These are phyloP conservation scores for Nasalis larvatus DNA, from an alignment of 2,113 vertebrate species.

Conservation along the genomic window DNA sequence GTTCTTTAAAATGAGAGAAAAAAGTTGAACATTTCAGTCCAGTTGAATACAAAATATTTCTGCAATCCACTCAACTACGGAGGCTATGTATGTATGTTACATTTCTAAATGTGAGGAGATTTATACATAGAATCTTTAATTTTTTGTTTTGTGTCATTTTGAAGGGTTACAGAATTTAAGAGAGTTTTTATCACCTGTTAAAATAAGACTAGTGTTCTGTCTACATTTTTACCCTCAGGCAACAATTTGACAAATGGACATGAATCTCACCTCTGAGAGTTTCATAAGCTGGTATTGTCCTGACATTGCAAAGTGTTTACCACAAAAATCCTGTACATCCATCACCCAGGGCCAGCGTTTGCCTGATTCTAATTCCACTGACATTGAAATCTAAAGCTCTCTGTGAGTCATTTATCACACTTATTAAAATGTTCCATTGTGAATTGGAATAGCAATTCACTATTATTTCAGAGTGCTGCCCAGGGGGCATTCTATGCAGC, in stretches of 20 bases:
- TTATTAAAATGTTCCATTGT: constrained; percentile 91
- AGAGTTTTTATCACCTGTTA: constrained; percentile 68
- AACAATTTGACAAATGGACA: constrained; percentile 82
- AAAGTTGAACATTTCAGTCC: neutral
- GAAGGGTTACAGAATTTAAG: constrained; percentile 37
- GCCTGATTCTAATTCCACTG: constrained; percentile 80
- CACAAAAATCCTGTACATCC: constrained; percentile 82
- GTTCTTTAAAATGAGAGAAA: neutral
- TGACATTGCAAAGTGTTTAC: constrained; percentile 83
- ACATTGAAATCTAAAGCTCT: constrained; percentile 85
- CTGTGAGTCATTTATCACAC: constrained; percentile 90
- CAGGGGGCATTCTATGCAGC: constrained; percentile 84
- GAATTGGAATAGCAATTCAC: constrained; percentile 91
- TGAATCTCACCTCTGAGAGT: constrained; percentile 81
- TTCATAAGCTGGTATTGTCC: constrained; percentile 80
- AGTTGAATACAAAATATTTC: neutral
- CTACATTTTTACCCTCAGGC: constrained; percentile 70
- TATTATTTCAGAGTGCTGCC: constrained; percentile 87
- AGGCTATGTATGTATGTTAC: neutral
- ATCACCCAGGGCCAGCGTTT: constrained; percentile 80
- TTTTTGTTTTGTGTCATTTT: constrained; percentile 56
- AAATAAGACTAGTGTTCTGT: constrained; percentile 72
- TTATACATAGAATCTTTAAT: neutral
- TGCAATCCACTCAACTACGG: neutral
- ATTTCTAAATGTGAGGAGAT: neutral